Base-by-base conservation (phyloP, 2,888 invertebrate genomes). In the Apamea monoglypha region DNA sequence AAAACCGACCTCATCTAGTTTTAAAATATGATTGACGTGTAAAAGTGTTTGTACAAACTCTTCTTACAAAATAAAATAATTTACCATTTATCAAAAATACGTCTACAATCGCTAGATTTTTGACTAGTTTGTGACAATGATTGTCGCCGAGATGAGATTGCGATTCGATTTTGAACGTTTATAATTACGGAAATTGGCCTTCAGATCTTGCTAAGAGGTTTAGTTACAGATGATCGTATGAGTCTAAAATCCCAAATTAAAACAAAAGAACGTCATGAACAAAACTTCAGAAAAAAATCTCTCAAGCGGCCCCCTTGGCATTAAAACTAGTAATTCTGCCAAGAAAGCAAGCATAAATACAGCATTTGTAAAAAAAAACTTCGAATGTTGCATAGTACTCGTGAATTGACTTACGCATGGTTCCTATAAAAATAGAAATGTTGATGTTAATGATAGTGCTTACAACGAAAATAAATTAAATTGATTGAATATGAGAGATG, bases 351-450 rank as follows among this genome's bases (percentile, higher is more conserved):
- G 96, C 96, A 82, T 94, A 94, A 94, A 91, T 96, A 96, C 96
- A 96, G 96, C 96, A 91, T 91, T 84, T 83, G 64, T 78, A 90
- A 87, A 85, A 85, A 91, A 90, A 90, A 88, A 92, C 90, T 91
- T 92, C 91, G 87, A 90, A 90, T 87, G 93, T 94, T 94, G 95
- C 96, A 94, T 94, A 96, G 90, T 94, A 94, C 91, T 94, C 92
- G 91, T 91, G 90, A 91, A 91, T 92, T 89, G 90, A 97, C 97
- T 97, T 97, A 97, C 97, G 96, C 97, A 95, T 97, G 97, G 95
- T 97, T 97, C 97, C 97, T 97, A 97, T 95, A 96, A 97, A 96
- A 96, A 96, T 94, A 96, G 93, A 96, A 96, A 94, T 90, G 87
- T 87, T 84, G 80, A 85, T 91, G 92, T 94, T 95, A 94, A 92